Evolutionary conservation across 2,888 invertebrate genomes (phyloP).

Genomic region (Pomacea canaliculata): DNA sequence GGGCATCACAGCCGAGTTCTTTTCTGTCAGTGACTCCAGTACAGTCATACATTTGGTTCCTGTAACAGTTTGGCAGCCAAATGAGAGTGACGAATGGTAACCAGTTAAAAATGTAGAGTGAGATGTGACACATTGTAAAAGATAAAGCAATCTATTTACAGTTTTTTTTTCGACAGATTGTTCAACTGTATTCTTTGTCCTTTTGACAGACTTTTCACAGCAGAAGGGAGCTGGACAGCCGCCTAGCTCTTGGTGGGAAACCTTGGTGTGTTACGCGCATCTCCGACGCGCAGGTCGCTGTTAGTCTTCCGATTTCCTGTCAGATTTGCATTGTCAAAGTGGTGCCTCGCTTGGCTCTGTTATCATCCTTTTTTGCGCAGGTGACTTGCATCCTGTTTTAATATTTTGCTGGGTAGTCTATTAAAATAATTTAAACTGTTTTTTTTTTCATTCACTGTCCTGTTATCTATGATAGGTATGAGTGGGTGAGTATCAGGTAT

Average conservation of each 20-base stretch:
- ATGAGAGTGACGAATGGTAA: too few relatives aligned
- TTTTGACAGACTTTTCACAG: conserved; percentile 22
- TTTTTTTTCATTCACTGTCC: neutral
- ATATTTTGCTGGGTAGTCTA: neutral
- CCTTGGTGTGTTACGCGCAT: conserved; percentile 33
- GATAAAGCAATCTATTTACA: too few relatives aligned
- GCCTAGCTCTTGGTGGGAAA: conserved; percentile 32
- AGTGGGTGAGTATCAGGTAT: too few relatives aligned
- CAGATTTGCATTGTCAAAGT: conserved; percentile 35
- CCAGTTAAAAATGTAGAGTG: too few relatives aligned
- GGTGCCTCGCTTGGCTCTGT: conserved; percentile 14
- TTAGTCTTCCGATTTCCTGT: conserved; percentile 31
- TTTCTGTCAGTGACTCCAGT: too few relatives aligned
- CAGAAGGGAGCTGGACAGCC: conserved; percentile 28
- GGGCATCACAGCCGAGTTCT: too few relatives aligned
- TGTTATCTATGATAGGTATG: neutral
- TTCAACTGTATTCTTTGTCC: neutral
- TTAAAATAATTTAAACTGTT: too few relatives aligned
- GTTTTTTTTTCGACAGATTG: too few relatives aligned
- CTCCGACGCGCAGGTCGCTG: conserved; percentile 26
- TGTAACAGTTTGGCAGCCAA: too few relatives aligned
- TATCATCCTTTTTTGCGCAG: conserved; percentile 26
- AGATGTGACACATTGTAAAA: too few relatives aligned
- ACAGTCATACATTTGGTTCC: too few relatives aligned
- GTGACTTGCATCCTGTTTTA: neutral